phyloP scores from a whole-genome alignment of 2,888 invertebrate species.

The Aquatica leii region DNA sequence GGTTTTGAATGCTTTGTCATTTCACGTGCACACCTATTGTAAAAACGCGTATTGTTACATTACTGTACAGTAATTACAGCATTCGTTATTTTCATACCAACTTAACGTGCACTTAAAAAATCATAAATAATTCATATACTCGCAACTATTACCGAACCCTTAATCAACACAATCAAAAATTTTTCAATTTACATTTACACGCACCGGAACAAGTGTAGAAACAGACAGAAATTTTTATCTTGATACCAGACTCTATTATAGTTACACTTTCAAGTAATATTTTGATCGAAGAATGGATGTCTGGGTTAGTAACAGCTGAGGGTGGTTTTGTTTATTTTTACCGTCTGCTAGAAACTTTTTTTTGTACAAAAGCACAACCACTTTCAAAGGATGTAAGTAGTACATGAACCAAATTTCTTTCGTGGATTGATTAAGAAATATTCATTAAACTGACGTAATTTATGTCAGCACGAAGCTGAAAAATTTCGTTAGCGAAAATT shows the following conservation, averaged over 20 bases:
- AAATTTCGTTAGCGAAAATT: not conserved
- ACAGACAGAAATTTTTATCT: constrained; percentile 5
- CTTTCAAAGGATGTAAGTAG: constrained; percentile 25
- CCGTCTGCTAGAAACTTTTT: constrained; percentile 31
- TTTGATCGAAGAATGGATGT: constrained; percentile 26
- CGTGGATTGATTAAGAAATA: no score
- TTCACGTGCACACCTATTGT: constrained; percentile 58
- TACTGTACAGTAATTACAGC: constrained; percentile 30
- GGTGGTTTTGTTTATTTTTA: constrained; percentile 34
- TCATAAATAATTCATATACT: no score
- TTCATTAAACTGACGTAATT: no score
- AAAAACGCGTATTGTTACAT: constrained; percentile 26
- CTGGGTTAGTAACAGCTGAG: constrained; percentile 34
- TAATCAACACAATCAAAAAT: no score
- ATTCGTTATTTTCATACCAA: constrained; percentile 29
- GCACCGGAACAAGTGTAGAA: not conserved
- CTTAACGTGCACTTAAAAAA: not conserved
- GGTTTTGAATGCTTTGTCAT: constrained; percentile 59
- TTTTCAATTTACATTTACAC: no score
- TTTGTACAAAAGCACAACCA: constrained; percentile 23
- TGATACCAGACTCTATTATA: constrained; percentile 15
- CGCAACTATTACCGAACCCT: no score
- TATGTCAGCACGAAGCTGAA: constrained; percentile 18
- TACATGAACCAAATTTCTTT: not conserved
- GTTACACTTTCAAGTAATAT: not conserved